Evolutionary conservation across 2,113 vertebrate genomes (phyloP).

Genomic region (Sitta europaea): DNA sequence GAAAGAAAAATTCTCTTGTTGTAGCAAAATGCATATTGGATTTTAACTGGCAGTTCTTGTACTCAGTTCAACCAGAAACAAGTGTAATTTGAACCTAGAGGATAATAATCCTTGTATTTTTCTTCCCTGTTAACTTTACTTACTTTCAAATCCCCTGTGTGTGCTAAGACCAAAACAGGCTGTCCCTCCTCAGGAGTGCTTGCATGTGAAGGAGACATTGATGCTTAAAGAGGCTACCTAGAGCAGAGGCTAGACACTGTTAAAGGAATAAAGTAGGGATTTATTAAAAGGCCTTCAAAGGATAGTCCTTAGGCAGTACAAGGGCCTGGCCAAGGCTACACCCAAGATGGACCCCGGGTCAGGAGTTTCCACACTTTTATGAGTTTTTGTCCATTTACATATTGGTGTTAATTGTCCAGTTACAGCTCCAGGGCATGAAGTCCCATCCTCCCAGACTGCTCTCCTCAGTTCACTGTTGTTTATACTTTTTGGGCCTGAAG

Average conservation of each 20-base stretch:
- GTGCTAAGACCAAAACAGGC: neutral
- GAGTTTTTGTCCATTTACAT: neutral
- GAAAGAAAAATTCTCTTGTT: conserved; percentile 64
- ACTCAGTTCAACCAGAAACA: neutral
- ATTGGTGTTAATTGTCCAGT: neutral
- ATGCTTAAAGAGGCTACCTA: neutral
- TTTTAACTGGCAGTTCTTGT: neutral
- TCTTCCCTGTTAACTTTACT: neutral
- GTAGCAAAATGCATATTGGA: neutral
- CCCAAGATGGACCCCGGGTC: too few relatives aligned
- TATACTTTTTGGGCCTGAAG: neutral
- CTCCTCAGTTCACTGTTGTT: neutral
- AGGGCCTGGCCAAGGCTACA: rapidly evolving
- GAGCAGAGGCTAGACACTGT: neutral
- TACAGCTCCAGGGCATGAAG: neutral
- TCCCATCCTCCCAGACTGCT: neutral
- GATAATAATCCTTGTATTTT: neutral
- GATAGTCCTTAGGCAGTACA: neutral
- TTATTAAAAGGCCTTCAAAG: neutral
- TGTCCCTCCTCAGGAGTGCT: neutral
- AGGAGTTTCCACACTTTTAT: neutral
- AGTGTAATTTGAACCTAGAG: neutral
- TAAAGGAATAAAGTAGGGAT: neutral
- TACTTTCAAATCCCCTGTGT: neutral
- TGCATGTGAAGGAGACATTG: neutral